Conservation (phyloP, 2,797 vertebrate genomes). For the Caiman crocodilus region DNA sequence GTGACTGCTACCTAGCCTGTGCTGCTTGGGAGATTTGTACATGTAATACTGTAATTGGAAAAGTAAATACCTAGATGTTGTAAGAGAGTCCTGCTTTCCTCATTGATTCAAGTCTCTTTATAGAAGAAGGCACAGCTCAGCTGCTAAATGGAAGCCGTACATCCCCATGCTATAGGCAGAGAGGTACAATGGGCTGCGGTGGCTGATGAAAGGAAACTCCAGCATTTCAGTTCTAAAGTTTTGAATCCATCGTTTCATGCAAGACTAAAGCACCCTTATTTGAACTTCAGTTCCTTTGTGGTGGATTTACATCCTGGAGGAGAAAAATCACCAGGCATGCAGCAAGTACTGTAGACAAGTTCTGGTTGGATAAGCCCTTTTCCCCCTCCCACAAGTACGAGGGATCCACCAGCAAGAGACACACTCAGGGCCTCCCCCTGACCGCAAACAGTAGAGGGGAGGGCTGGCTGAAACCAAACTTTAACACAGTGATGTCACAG, state of each 20-base stretch:
- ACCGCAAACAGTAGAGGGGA: slow-evolving; percentile 68
- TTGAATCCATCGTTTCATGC: slow-evolving; percentile 29
- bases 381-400: slow-evolving; percentile 75
- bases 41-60: background rate
- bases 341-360: slow-evolving; percentile 33
- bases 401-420: slow-evolving; percentile 68
- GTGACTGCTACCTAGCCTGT: background rate
- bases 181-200: background rate
- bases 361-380: slow-evolving; percentile 77
- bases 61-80: background rate
- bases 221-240: background rate
- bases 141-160: background rate
- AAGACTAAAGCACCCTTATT: slow-evolving; percentile 73
- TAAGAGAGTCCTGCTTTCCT: background rate
- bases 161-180: background rate
- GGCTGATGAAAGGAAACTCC: background rate
- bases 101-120: background rate
- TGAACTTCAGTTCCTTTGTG: slow-evolving; percentile 82
- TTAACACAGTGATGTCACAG: slow-evolving; percentile 76
- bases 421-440: slow-evolving; percentile 70
- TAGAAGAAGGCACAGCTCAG: background rate
- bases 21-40: background rate
- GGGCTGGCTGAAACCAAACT: slow-evolving; percentile 61
- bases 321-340: slow-evolving; percentile 14
- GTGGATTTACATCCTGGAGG: slow-evolving; percentile 73